Base-by-base conservation (phyloP, 1,140 invertebrate species). In the Listronotus bonariensis region DNA sequence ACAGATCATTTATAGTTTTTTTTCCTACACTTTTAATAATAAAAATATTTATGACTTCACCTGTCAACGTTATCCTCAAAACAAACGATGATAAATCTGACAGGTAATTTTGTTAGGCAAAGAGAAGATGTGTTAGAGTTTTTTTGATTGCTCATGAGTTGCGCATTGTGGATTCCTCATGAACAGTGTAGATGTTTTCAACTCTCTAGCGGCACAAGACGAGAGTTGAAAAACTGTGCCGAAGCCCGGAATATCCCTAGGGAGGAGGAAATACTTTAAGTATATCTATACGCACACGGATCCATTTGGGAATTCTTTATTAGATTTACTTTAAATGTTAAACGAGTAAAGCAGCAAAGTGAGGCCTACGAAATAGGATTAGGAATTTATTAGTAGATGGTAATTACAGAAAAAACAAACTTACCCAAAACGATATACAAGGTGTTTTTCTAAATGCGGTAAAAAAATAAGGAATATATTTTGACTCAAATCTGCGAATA, bases 81-180 rank as follows among this genome's bases (percentile, higher is more conserved):
- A 60, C 51, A 48, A 60, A 60, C 18, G 58, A 60, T 60, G 58
- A 60, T 60, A 51, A 60, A 51, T 51, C 36, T 60, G 58, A 60
- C 58, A 60, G 58, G 34, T 60, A 60, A 60, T 60, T 60, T 46
- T 17, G 46, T 60, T 36, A 60, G 12, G 58, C 5, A 18, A 31
- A 20, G 5, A 18, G 2, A 17, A 18, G 45, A 60, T 51, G 31
- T 18, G 31, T 60, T 60, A 8, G 36, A n/a, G 20, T 1, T 41
- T 54, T 54, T 62, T 62, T 43, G 26, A 38, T 53, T 32, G 32
- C 18, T 62, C 59, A 54, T 54, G 59, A 62, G 54, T 62, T 62
- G 31, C 59, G 34, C 51, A 62, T 49, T 48, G 12, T 48, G 38
- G 58, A 60, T 15, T 26, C 20, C 40, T 62, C 59, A 62, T 62